Evolutionary conservation across 2,888 invertebrate species (phyloP), one percentile per base, ranked within the genome.

Genomic region (Stegophylla sp.): DNA sequence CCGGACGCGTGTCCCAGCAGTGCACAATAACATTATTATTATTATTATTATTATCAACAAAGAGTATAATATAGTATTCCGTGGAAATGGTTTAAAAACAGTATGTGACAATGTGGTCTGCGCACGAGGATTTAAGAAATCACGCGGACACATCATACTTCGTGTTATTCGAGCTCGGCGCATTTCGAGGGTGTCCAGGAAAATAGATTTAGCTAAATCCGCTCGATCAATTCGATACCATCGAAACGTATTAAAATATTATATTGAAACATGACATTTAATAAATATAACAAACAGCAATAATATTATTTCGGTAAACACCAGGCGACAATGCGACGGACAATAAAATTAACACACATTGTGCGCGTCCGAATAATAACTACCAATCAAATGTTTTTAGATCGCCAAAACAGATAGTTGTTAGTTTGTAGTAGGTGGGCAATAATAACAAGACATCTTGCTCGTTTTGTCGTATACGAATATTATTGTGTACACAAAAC

Each of bases 121-220:
- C 17, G 17, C 23, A 45, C 17, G 12, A 17, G 4, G 17, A 28
- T n/a, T 67, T 51, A 28, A 2, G n/a, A 34, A 51, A 69, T 28
- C 28, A 28, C 15, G 63, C n/a, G 41, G 20, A 34, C 64, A 17
- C 13, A 17, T 41, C 1, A 7, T 20, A 45, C 2, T 13, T 17
- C 28, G 20, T 26, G 66, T 48, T 45, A 59, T 77, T 59, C 12
- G 56, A 67, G 67, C 45, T 63, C 28, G 12, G 69, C 20, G 13
- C 61, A 34, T 48, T n/a, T n/a, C n/a, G n/a, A n/a, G 20, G 3
- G 23, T 1, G 48, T 61, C 79, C 79, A 63, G 51, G 41, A 79
- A 79, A 71, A 61, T 63, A 63, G 79, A 71, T n/a, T n/a, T 63
- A 63, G 69, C 71, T n/a, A 61, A 79, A 79, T 77, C 77, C 59